Evolutionary conservation across 2,888 invertebrate species (phyloP).

Genomic region (Argynnis bischoffii): DNA sequence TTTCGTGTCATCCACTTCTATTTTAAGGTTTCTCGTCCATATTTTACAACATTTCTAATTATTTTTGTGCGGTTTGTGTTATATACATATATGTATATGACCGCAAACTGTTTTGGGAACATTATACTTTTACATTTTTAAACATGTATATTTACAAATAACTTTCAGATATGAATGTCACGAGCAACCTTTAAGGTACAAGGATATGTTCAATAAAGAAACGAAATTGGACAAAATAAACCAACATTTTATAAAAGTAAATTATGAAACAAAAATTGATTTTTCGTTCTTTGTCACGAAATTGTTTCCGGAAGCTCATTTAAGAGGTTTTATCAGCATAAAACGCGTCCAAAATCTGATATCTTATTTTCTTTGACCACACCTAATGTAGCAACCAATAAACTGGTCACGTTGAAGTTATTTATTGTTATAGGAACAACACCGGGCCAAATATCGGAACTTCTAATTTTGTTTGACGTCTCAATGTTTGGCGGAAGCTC

Average conservation of each 20-base stretch:
- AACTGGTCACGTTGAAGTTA: slow-evolving; percentile 76
- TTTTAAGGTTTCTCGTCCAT: slow-evolving; percentile 37
- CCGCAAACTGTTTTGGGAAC: too few relatives aligned
- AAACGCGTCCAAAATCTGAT: slow-evolving; percentile 54
- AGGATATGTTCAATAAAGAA: slow-evolving; percentile 75
- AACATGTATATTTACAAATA: slow-evolving; percentile 46
- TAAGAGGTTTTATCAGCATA: slow-evolving; percentile 54
- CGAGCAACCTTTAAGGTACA: slow-evolving; percentile 68
- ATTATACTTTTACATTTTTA: too few relatives aligned
- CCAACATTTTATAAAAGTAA: slow-evolving; percentile 55
- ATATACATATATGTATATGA: background rate
- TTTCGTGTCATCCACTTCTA: slow-evolving; percentile 65
- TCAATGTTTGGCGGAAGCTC: slow-evolving; percentile 44
- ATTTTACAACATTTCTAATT: slow-evolving; percentile 20
- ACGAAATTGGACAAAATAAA: slow-evolving; percentile 61
- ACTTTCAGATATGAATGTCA: slow-evolving; percentile 60
- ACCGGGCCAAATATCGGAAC: slow-evolving; percentile 63
- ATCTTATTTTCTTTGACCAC: slow-evolving; percentile 59
- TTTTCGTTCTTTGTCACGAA: slow-evolving; percentile 51
- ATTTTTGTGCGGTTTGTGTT: slow-evolving; percentile 4
- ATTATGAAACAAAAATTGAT: slow-evolving; percentile 56
- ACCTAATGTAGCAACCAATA: slow-evolving; percentile 74
- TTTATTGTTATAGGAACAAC: slow-evolving; percentile 75
- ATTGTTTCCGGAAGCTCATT: slow-evolving; percentile 55
- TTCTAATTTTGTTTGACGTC: slow-evolving; percentile 59